Evolutionary conservation across 2,797 vertebrate species (phyloP), one percentile per base, ranked within the genome.

Genomic region (Liasis olivaceus): DNA sequence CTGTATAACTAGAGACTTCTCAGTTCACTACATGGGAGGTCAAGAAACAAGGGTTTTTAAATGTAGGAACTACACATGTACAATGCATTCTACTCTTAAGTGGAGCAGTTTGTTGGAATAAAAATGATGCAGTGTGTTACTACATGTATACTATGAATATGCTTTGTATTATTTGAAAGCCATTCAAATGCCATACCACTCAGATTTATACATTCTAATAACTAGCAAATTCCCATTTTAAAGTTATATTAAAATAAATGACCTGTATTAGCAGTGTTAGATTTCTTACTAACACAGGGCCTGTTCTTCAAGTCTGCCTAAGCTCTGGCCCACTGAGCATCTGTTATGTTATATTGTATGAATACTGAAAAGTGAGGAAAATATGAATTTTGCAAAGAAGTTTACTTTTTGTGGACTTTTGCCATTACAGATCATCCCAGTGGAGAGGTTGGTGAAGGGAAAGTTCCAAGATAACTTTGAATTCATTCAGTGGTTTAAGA

Each of bases 381-480:
- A 24, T 47, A 47, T 13, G 42, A 47, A 81, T 81, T 81, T 81
- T 81, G 24, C 42, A 81, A 81, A 81, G 36, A 47, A 81, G 2
- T 8, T 81, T 81, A 3, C 54, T 26, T 6, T 36, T 13, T 20
- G n/a, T 20, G 13, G 58, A 8, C 59, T 85, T 88, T 31, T 87
- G 47, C 95, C 60, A 87, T 97, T 96, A 24, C 97, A 99, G 99
- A 99, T 99, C 93, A 99, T 99, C 95, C 98, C 99, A 0, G 99
- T 99, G 96, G 99, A 99, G 97, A 98, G 97, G 97, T 98, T 99
- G 85, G 99, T 99, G 95, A 99, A 99, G 97, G 99, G 99, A 95
- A 99, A 99, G 96, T 99, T 99, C 98, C 99, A 99, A 97, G 99
- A 99, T 98, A 99, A 99, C 97, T 99, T 99, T 96, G 99, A 99